phyloP scores from a whole-genome alignment of 1,140 invertebrate genomes.

The Saccostrea glomerata region DNA sequence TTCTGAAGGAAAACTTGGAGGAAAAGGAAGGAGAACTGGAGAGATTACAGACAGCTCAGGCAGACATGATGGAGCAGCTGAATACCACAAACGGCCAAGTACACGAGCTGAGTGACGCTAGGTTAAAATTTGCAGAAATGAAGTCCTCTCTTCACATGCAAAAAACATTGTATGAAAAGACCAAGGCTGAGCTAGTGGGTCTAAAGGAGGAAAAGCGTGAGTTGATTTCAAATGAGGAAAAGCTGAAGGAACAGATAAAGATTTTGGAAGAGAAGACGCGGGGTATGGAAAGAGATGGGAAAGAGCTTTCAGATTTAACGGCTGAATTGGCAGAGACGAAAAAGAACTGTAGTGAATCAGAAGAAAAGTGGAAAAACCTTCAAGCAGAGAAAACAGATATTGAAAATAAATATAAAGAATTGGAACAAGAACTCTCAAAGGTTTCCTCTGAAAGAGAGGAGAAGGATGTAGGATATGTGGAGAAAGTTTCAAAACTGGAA shows the following conservation, averaged over 20 bases:
- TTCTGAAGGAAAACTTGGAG: neutral
- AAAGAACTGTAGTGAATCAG: slow-evolving; percentile 26
- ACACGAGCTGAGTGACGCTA: slow-evolving; percentile 46
- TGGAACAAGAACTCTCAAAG: slow-evolving; percentile 25
- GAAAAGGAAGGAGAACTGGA: slow-evolving; percentile 39
- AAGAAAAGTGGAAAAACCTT: slow-evolving; percentile 35
- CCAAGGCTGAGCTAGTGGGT: slow-evolving; percentile 43
- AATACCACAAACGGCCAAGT: slow-evolving; percentile 28
- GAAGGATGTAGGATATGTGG: neutral
- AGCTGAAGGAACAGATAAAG: neutral
- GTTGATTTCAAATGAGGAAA: neutral
- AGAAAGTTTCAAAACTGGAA: neutral
- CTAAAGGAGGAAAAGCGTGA: neutral
- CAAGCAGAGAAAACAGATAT: slow-evolving; percentile 38
- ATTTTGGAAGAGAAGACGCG: neutral
- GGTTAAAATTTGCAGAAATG: slow-evolving; percentile 55
- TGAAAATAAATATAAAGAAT: slow-evolving; percentile 44
- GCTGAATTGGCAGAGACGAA: neutral
- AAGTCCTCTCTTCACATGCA: slow-evolving; percentile 61
- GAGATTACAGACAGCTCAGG: slow-evolving; percentile 10
- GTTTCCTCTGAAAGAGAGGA: neutral
- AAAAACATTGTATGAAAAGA: slow-evolving; percentile 57
- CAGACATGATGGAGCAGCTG: neutral
- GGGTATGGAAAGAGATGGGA: neutral
- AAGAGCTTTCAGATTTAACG: neutral